Base-by-base conservation (phyloP, 1,140 invertebrate species). In the Brachionus asplanchnoidis region DNA sequence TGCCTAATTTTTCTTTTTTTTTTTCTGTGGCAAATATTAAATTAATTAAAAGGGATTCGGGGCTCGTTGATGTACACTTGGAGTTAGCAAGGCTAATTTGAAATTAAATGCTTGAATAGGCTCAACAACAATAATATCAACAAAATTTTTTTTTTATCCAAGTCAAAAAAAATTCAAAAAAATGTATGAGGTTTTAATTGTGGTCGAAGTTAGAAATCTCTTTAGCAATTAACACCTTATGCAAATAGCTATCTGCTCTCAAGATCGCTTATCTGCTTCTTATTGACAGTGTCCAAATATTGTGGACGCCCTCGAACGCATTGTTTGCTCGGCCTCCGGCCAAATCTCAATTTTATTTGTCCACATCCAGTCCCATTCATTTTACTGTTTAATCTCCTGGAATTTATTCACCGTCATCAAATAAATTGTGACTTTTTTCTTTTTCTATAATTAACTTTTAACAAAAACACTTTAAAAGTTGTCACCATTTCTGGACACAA, bases 51-150 rank as follows among this genome's bases (percentile, higher is more conserved):
- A 60, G 23, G n/a, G n/a, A 60, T 60, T 60, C 6, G n/a, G n/a
- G 53, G 53, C 8, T 60, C 20, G 20, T 60, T 26, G n/a, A 60
- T 60, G 53, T 60, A 9, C 53, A 60, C 17, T 60, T 60, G 5
- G 2, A 36, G 32, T 36, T 9, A 60, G 50, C 20, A 56, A 17
- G n/a, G 9, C 66, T 68, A 9, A 32, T 68, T 68, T 66, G 20
- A 73, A 73, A 73, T 44, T 73, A 73, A 73, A 73, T 73, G 68
- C 68, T 73, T 73, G 36, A 73, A 73, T 73, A 73, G 68, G 68
- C 40, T 42, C 68, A 36, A 73, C 17, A 40, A 20, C 32, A 32
- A 36, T 0, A 36, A 0, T 1, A 1, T 6, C 6, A n/a, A 68
- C 3, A 32, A 3, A 14, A 36, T 14, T 68, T 32, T 23, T 70